phyloP scores from a whole-genome alignment of 2,797 vertebrate species.

The Anguilla pacifica region DNA sequence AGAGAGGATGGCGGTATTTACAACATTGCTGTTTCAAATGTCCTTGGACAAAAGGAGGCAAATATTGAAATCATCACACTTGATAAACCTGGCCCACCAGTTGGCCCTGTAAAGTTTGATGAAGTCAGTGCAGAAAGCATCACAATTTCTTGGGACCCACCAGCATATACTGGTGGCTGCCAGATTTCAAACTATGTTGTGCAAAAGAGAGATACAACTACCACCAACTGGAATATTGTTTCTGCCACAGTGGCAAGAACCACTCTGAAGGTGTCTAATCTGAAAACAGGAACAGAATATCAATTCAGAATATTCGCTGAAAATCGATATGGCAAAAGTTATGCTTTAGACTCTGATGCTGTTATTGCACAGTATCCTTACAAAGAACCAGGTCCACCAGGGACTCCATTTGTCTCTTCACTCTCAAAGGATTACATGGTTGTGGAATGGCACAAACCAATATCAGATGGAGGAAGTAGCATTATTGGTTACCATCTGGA shows the following conservation, averaged over 20 bases:
- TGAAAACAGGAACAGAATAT: conserved; percentile 96
- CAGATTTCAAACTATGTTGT: conserved; percentile 97
- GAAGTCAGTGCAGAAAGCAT: conserved; percentile 94
- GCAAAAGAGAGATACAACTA: conserved; percentile 97
- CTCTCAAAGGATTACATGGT: conserved; percentile 93
- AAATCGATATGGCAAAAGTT: conserved; percentile 97
- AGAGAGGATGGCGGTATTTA: conserved; percentile 92
- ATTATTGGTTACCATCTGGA: conserved; percentile 96
- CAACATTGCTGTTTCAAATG: conserved; percentile 83
- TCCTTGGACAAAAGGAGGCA: conserved; percentile 86
- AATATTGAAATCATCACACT: conserved; percentile 89
- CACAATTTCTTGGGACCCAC: conserved; percentile 91
- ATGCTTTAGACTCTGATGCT: conserved; percentile 86
- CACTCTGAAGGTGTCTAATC: conserved; percentile 88
- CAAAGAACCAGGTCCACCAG: conserved; percentile 94
- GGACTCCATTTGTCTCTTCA: conserved; percentile 88
- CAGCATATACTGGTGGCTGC: conserved; percentile 90
- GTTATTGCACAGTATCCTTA: conserved; percentile 95
- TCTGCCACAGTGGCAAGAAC: conserved; percentile 98
- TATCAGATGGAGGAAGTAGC: conserved; percentile 92
- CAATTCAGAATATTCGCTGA: conserved; percentile 97
- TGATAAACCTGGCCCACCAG: conserved; percentile 95
- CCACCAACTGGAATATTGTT: conserved; percentile 90
- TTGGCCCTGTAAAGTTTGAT: conserved; percentile 89
- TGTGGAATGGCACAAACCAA: conserved; percentile 94